Evolutionary conservation across 2,797 vertebrate genomes (phyloP), one percentile per base, ranked within the genome.

Genomic region (Paedocypris micromegethes): DNA sequence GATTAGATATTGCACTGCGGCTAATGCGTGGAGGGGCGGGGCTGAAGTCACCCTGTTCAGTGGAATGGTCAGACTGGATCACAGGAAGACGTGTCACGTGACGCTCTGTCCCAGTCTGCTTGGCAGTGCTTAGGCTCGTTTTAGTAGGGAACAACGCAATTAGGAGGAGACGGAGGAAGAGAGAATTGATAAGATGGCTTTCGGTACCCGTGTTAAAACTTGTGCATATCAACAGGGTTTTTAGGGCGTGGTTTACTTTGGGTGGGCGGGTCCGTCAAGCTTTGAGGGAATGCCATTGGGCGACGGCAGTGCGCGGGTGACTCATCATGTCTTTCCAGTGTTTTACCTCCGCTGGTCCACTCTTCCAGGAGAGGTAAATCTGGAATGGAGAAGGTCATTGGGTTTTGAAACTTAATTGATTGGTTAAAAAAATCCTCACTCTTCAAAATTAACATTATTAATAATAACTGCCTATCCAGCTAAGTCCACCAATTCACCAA

Each of bases 321-420:
- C 93, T 92, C 72, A 98, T 96, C 96, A 98, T 98, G 87, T 98
- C 96, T 86, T 98, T 98, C 96, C 96, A 98, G 88, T 98, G 96
- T 81, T 97, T 96, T 70, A 98, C 96, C 82, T 98, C 96, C 1
- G 94, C 96, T 0, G 96, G 95, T 66, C 96, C 96, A 7, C 96
- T 98, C 88, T 98, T 98, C 96, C 96, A 98, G 23, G 96, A 98
- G 75, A 98, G 92, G 86, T 98, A 98, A 82, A 98, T 98, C 96
- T 98, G 82, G 9, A 52, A n/a, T 39, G 5, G 7, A 58, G 9
- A 8, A 41, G 3, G 40, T 7, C 23, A 23, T 23, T 23, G 23
- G 23, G 23, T 23, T 23, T 23, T 23, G 23, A 1, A 23, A 23
- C 23, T 23, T 23, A 23, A 23, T 23, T 23, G 23, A 23, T 23